Conservation (phyloP, 2,113 vertebrate genomes). For the Coturnix japonica region DNA sequence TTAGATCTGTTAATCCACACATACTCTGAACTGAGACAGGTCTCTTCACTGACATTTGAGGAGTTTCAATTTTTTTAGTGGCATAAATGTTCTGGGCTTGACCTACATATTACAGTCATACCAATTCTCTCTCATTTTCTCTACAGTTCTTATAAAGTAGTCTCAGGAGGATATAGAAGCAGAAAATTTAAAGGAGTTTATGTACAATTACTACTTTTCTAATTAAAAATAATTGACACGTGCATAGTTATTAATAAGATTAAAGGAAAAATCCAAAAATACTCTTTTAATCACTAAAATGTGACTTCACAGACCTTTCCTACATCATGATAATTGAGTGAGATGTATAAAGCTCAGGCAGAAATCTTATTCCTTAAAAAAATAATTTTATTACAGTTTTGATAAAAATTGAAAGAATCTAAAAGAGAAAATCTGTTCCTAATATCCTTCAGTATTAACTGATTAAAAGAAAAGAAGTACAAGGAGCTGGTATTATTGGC, state of each 20-base stretch:
- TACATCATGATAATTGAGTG: neutral
- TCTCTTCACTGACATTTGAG: neutral
- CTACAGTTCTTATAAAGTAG: neutral
- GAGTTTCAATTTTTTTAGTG: neutral
- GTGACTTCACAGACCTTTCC: neutral
- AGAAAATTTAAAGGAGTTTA: slow-evolving; percentile 1
- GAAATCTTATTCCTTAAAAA: neutral
- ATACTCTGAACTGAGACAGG: neutral
- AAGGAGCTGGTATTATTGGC: neutral
- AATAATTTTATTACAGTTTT: neutral
- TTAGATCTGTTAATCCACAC: neutral
- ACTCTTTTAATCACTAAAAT: neutral
- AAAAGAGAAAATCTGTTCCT: neutral
- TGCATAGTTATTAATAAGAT: neutral
- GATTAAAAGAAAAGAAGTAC: neutral
- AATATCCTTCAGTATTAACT: neutral
- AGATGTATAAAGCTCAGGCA: neutral
- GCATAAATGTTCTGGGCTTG: neutral
- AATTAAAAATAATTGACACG: slow-evolving; percentile 19
- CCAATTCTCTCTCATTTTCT: neutral
- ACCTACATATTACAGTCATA: neutral
- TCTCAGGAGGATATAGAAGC: neutral
- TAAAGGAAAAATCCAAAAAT: slow-evolving; percentile 22
- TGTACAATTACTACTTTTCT: slow-evolving; percentile 1
- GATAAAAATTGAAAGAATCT: neutral